These are phyloP conservation scores for Dynastes grantii DNA, from an alignment of 2,888 invertebrate genomes.

Conservation along the genomic window DNA sequence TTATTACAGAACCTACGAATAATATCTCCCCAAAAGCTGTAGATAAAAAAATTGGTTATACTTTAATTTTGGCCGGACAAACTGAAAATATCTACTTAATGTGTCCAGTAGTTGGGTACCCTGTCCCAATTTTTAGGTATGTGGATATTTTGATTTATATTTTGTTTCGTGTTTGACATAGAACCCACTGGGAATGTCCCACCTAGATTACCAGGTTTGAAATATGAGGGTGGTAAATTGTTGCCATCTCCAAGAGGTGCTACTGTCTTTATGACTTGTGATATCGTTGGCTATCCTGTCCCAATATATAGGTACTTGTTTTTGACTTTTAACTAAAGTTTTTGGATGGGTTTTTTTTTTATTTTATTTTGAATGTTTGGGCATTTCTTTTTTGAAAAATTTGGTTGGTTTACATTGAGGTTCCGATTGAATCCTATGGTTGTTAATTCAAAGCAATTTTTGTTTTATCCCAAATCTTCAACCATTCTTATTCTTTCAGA, in stretches of 20 bases:
- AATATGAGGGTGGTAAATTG: conserved; percentile 74
- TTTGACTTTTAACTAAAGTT: conserved; percentile 55
- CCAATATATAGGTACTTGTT: conserved; percentile 79
- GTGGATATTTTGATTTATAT: conserved; percentile 50
- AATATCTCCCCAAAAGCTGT: conserved; percentile 76
- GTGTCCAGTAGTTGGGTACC: conserved; percentile 70
- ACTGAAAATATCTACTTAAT: conserved; percentile 68
- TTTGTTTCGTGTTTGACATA: conserved; percentile 58
- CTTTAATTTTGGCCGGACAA: conserved; percentile 70
- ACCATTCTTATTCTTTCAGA: conserved; percentile 65
- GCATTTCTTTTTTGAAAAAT: not conserved
- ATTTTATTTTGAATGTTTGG: too few species aligned
- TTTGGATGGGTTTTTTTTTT: too few species aligned
- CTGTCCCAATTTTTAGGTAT: conserved; percentile 69
- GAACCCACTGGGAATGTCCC: conserved; percentile 77
- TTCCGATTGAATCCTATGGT: too few species aligned
- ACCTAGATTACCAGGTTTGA: conserved; percentile 75
- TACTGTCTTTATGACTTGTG: conserved; percentile 78
- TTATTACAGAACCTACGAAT: conserved; percentile 76
- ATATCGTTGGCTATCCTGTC: conserved; percentile 80
- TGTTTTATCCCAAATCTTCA: not conserved
- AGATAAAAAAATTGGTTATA: conserved; percentile 72
- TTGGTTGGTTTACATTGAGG: not conserved
- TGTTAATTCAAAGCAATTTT: not conserved
- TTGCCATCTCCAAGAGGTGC: conserved; percentile 71